Base-by-base conservation (phyloP, 2,888 invertebrate genomes). In the Amiota minor region DNA sequence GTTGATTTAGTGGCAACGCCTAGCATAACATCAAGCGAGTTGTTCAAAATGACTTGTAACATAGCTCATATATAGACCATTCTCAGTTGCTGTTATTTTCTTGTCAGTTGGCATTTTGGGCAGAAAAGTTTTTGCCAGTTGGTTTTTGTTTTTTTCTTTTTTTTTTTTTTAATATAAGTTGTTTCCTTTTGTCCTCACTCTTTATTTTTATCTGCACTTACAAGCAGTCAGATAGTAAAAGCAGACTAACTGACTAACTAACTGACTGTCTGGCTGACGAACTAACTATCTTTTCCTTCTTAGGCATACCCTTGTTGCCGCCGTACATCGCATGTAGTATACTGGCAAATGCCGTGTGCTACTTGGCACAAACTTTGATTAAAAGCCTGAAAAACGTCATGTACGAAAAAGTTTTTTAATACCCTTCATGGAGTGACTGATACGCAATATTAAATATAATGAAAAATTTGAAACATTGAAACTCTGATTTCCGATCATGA, bases 301-400 rank as follows among this genome's bases (percentile, higher is more conserved):
- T 53, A 2, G n/a, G 46, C 46, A 1, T 18, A 16, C 10, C 49
- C 49, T 65, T 65, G 62, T 14, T 16, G 23, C 16, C 45, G 62
- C 53, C 53, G 45, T n/a, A 46, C 12, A 45, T 45, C n/a, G 62
- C n/a, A 45, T 16, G 62, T 14, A 10, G 62, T n/a, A 11, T 45
- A 23, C 18, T 45, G 62, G 9, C 35, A 14, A 10, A 10, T 12
- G 77, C 84, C 84, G 72, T 76, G 14, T 80, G 71, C 72, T 79
- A 83, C 79, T 79, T 82, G 78, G 80, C 72, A 77, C 80, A 81
- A 82, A 82, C 84, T 82, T 85, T 85, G 85, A 82, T 82, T 85
- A 82, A 82, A 82, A 82, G 83, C 84, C 81, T 67, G 72, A 75
- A 79, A 72, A 77, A 77, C 75, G 80, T 74, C 76, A 76, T 74